These are phyloP conservation scores for Drosophila quinaria DNA, from an alignment of 2,888 invertebrate species.

Conservation along the genomic window DNA sequence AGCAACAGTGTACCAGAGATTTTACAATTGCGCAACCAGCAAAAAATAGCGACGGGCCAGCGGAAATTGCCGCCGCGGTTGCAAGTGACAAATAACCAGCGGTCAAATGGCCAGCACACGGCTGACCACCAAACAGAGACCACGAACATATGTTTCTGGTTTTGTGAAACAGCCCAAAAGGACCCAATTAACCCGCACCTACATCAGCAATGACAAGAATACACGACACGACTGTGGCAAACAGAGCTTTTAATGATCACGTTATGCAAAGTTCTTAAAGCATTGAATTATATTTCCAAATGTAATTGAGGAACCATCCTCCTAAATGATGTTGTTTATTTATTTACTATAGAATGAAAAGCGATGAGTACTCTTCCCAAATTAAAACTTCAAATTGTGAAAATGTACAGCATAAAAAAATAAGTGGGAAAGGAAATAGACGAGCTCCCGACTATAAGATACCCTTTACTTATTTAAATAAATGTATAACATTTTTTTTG, in stretches of 20 bases:
- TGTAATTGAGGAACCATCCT: too few species aligned
- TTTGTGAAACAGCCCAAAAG: conserved; percentile 2
- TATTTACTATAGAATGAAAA: not conserved
- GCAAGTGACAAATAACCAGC: conserved; percentile 81
- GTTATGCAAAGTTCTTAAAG: not conserved
- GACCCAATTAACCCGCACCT: not conserved
- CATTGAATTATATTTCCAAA: not conserved
- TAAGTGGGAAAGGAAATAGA: too few species aligned
- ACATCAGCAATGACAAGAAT: not conserved
- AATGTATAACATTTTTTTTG: too few species aligned
- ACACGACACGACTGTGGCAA: not conserved
- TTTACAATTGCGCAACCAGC: conserved; percentile 53
- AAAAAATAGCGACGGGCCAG: conserved; percentile 52
- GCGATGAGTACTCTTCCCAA: not conserved
- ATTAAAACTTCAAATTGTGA: too few species aligned
- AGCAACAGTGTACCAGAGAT: conserved; percentile 38
- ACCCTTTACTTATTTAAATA: too few species aligned
- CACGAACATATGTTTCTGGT: conserved; percentile 82
- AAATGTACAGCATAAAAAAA: too few species aligned
- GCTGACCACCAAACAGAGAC: conserved; percentile 82
- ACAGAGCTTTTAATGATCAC: not conserved
- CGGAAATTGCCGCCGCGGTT: conserved; percentile 72
- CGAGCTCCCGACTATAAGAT: too few species aligned
- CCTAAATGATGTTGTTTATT: not conserved
- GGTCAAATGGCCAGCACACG: conserved; percentile 40